Percentiles rank a stretch among this genome's conserved stretches.
These are phyloP conservation scores for Eriocheir sinensis DNA, from an alignment of 1,140 invertebrate genomes.

Conservation along the genomic window DNA sequence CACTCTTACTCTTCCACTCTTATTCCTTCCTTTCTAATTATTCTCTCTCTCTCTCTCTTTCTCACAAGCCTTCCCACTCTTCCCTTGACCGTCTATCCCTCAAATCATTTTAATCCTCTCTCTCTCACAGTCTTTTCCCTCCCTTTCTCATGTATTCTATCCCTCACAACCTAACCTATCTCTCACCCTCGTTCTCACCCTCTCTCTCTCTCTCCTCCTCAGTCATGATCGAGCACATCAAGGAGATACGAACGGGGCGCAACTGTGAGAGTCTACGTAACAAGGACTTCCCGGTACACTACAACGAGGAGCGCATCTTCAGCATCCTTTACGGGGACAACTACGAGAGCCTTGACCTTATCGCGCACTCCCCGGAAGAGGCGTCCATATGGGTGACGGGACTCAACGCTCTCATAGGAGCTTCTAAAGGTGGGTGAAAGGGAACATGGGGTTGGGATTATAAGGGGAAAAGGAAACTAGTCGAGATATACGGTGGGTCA, in stretches of 20 bases:
- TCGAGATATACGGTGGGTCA: background rate
- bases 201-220: slow-evolving; percentile 78
- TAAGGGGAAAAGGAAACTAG: background rate
- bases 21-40: background rate
- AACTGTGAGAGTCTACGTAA: slow-evolving; percentile 85
- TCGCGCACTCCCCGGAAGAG: slow-evolving; percentile 85
- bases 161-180: background rate
- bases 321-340: slow-evolving; percentile 86
- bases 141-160: background rate
- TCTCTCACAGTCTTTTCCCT: too few relatives aligned
- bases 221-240: slow-evolving; percentile 85
- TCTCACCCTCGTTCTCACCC: background rate
- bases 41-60: background rate
- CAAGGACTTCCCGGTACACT: slow-evolving; percentile 83
- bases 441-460: too few relatives aligned
- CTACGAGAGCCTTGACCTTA: slow-evolving; percentile 85
- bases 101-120: background rate
- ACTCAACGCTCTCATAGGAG: slow-evolving; percentile 84
- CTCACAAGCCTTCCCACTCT: too few relatives aligned
- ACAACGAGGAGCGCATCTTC: slow-evolving; percentile 85
- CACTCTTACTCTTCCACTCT: background rate
- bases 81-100: too few relatives aligned
- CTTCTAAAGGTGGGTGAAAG: slow-evolving; percentile 80
- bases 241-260: slow-evolving; percentile 85
- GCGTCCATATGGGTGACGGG: slow-evolving; percentile 87